Conservation (phyloP, 2,113 vertebrate genomes). For the Siniperca chuatsi region DNA sequence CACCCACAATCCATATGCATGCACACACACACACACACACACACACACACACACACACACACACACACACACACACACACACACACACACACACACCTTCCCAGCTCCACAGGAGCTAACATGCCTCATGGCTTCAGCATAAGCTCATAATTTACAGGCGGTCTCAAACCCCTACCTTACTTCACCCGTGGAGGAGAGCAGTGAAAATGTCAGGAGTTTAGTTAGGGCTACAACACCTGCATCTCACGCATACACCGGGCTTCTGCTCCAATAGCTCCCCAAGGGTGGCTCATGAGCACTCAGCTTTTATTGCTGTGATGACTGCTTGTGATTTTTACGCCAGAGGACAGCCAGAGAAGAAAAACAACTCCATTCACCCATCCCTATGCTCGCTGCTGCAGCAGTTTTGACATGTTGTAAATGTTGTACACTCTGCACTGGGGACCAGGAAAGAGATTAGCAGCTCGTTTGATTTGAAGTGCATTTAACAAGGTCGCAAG, state of each 20-base stretch:
- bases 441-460: constrained; percentile 27
- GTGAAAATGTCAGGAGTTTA: constrained; percentile 77
- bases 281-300: constrained; percentile 58
- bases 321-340: constrained; percentile 64
- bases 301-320: constrained; percentile 70
- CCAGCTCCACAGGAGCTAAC: constrained; percentile 43
- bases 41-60: not conserved
- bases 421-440: constrained; percentile 12
- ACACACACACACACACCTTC: not conserved
- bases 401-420: constrained; percentile 32
- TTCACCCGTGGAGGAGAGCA: constrained; percentile 56
- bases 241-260: constrained; percentile 44
- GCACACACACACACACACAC: not conserved
- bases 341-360: constrained; percentile 51
- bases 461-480: constrained; percentile 25
- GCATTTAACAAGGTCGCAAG: not conserved
- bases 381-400: constrained; percentile 26
- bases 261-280: constrained; percentile 60
- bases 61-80: not conserved
- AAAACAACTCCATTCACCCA: constrained; percentile 49
- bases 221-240: constrained; percentile 72
- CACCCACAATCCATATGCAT: constrained; percentile 13
- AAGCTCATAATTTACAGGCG: constrained; percentile 71
- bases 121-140: constrained; percentile 57
- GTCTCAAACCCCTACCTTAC: constrained; percentile 51